Percentiles rank a stretch among this genome's conserved stretches.
Evolutionary conservation across 1,140 invertebrate genomes (phyloP).

Genomic region (Vollenhovia emeryi): DNA sequence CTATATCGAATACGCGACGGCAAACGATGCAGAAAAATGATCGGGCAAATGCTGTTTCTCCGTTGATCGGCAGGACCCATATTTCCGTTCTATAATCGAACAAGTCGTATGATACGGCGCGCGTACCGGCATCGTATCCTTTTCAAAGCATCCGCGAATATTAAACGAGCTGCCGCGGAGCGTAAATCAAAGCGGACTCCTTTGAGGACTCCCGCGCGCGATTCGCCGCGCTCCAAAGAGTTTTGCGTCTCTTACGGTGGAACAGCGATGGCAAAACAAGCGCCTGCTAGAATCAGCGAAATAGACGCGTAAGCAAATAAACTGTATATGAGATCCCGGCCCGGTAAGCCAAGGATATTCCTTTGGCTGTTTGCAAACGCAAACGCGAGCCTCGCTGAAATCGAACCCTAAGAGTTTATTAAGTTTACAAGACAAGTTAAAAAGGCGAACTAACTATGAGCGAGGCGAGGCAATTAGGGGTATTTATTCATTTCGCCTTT

Average conservation of each 20-base stretch:
- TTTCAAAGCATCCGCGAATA: conserved; percentile 50
- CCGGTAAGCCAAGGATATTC: conserved; percentile 21
- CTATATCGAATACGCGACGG: neutral
- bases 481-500: neutral
- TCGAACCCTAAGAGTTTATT: neutral
- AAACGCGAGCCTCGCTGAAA: neutral
- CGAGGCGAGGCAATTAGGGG: neutral
- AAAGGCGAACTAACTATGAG: neutral
- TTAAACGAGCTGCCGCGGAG: conserved; percentile 53
- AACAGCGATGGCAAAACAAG: conserved; percentile 48
- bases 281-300: conserved; percentile 33
- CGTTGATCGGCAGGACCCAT: neutral
- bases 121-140: conserved; percentile 2
- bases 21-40: neutral
- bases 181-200: conserved; percentile 48
- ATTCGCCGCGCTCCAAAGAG: conserved; percentile 46
- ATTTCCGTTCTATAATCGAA: conserved; percentile 48
- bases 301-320: conserved; percentile 56
- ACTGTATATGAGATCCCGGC: conserved; percentile 39
- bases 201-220: conserved; percentile 33
- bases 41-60: neutral
- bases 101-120: neutral
- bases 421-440: neutral
- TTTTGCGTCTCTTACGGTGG: conserved; percentile 47
- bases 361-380: conserved; percentile 34